phyloP scores from a whole-genome alignment of 2,888 invertebrate genomes.

The Polietes domitor region DNA sequence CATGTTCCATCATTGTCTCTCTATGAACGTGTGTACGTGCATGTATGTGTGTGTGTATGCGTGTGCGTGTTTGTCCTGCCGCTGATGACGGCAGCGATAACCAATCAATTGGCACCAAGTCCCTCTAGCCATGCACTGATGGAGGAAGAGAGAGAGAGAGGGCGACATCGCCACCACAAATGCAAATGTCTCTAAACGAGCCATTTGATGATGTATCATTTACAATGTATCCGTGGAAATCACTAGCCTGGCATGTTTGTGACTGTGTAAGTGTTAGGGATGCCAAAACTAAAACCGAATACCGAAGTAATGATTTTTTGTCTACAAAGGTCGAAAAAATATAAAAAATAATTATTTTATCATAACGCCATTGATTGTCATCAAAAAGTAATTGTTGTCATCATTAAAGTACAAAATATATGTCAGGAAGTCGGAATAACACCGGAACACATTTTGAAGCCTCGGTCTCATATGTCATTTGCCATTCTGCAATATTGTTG shows the following conservation, averaged over 20 bases:
- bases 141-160: too few species aligned
- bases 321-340: too few species aligned
- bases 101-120: neutral
- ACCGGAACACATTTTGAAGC: too few species aligned
- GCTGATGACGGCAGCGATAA: constrained; percentile 12
- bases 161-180: neutral
- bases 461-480: too few species aligned
- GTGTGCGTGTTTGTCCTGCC: constrained; percentile 13
- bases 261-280: neutral
- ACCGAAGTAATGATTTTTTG: too few species aligned
- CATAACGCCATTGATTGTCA: too few species aligned
- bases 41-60: constrained; percentile 19
- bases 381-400: too few species aligned
- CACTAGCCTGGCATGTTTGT: neutral
- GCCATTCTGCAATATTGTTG: too few species aligned
- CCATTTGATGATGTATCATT: neutral
- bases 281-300: neutral
- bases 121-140: too few species aligned
- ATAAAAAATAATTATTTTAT: too few species aligned
- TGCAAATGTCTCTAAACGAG: neutral
- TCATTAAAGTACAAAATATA: too few species aligned
- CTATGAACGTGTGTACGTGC: constrained; percentile 1
- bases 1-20: neutral
- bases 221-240: neutral
- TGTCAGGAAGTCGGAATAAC: too few species aligned